Conservation (phyloP, 2,797 vertebrate species). For the Dendrocincla tyrannina region DNA sequence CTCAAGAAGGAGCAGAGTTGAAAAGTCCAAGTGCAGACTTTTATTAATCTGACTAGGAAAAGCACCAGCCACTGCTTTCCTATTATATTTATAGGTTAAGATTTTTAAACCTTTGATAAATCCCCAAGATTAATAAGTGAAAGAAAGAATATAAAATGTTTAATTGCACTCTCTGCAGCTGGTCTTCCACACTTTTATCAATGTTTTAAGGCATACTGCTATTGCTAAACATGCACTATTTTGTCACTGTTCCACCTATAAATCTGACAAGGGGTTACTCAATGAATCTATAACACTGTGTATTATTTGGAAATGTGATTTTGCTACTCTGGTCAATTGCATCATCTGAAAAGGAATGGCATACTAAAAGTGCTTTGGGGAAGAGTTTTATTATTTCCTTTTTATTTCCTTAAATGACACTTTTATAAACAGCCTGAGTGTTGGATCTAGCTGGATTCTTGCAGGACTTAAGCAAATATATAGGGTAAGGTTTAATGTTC, state of each 20-base stretch:
- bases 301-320: neutral
- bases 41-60: neutral
- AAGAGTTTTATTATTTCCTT: neutral
- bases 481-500: neutral
- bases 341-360: neutral
- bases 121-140: neutral
- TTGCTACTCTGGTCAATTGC: neutral
- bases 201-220: neutral
- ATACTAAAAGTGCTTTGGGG: neutral
- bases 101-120: conserved; percentile 13
- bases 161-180: neutral
- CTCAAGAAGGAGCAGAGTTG: neutral
- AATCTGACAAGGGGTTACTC: neutral
- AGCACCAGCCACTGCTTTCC: neutral
- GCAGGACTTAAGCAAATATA: neutral
- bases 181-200: neutral
- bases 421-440: neutral
- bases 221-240: neutral
- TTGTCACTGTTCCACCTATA: neutral
- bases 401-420: neutral
- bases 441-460: neutral
- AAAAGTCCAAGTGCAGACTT: neutral
- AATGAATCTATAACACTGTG: neutral
- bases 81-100: neutral
- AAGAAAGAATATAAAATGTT: neutral